Evolutionary conservation across 2,797 vertebrate genomes (phyloP), one percentile per base, ranked within the genome.

Genomic region (Lacerta viridis): DNA sequence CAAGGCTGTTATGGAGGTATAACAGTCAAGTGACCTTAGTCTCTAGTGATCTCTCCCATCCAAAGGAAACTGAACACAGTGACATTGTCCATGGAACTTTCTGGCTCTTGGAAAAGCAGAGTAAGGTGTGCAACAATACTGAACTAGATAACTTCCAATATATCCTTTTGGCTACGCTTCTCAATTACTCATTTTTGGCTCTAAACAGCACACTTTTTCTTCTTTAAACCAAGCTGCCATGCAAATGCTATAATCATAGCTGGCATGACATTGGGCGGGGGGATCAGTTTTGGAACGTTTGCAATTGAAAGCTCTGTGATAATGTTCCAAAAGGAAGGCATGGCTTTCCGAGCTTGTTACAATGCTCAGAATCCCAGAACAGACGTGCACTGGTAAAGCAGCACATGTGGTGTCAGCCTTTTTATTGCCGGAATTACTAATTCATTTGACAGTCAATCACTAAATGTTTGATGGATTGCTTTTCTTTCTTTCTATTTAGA

Each of bases 391-490:
- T n/a, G 25, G 55, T 8, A 66, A 77, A 36, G 27, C 27, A 15
- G n/a, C 15, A 10, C 72, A 43, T 43, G 25, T 10, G 7, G 29
- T 13, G 41, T 69, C 29, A 50, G 43, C 9, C 74, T 86, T 86
- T 71, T 71, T 78, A 71, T 69, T 68, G 77, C 4, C 36, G 41
- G 69, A 80, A 80, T 55, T 79, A 55, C 76, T 86, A 36, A 86
- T 86, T 69, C n/a, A 86, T 78, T 78, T 50, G 76, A 69, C 66
- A 86, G 43, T 68, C 61, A 78, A 78, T 86, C 43, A 86, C 25
- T 68, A 68, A 23, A 78, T 71, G 17, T 86, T 86, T 79, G 61
- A 78, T 69, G 77, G 29, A 50, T 77, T 36, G 25, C 9, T 27
- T 85, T 76, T 23, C 18, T 33, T 69, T n/a, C 39, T 33, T 84